Evolutionary conservation across 1,140 invertebrate species (phyloP).

Genomic region (Drosophila bocqueti): DNA sequence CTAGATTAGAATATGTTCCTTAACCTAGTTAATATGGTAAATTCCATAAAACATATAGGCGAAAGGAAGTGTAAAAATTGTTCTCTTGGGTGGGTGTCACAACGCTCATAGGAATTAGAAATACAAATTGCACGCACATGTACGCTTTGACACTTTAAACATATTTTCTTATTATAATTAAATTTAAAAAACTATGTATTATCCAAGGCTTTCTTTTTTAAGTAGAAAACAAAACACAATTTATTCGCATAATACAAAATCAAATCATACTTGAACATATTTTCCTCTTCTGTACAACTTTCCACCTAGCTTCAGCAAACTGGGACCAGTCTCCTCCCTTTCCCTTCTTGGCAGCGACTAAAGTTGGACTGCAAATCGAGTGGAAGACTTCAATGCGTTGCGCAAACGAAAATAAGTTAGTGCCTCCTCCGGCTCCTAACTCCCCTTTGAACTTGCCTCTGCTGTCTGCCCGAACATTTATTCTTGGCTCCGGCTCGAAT

Average conservation of each 20-base stretch:
- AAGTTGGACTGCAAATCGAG: conserved; percentile 69
- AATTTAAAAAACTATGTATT: neutral
- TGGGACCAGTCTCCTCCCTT: conserved; percentile 11
- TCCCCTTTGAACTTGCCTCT: conserved; percentile 18
- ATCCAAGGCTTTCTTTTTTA: accelerated
- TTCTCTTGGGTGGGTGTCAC: no score
- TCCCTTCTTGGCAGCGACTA: conserved; percentile 59
- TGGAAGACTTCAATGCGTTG: conserved; percentile 78
- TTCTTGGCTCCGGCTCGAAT: conserved; percentile 63
- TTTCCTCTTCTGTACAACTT: conserved; percentile 11
- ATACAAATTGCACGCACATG: no score
- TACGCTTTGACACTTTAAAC: no score
- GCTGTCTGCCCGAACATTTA: conserved; percentile 45
- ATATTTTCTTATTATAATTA: neutral
- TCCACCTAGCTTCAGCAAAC: conserved; percentile 28
- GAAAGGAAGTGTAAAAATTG: no score
- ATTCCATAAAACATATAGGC: no score
- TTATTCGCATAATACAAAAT: neutral
- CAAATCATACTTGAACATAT: neutral
- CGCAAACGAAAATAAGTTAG: conserved; percentile 68
- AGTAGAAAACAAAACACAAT: neutral
- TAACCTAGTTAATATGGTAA: no score
- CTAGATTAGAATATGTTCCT: no score
- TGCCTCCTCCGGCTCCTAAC: conserved; percentile 14
- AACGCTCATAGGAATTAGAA: no score